A percentile compares a stretch with the other conserved stretches of the same genome.
Conservation (phyloP, 2,888 invertebrate genomes). For the Coelopa pilipes region DNA sequence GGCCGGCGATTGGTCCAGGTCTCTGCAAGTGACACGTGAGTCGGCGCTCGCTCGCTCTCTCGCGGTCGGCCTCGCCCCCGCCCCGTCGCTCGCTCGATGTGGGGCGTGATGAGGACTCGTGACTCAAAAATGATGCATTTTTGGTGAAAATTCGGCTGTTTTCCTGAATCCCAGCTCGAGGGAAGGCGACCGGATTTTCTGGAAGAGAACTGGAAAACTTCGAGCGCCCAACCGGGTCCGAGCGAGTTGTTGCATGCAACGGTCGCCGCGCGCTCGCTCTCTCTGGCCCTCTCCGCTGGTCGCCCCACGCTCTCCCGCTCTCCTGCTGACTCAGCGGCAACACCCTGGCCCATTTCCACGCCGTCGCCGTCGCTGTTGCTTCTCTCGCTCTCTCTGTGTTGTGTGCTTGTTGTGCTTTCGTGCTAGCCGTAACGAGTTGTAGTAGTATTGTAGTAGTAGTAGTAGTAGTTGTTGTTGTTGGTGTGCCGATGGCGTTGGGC, state of each 20-base stretch:
- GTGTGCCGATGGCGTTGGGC: neutral
- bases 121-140: too few species aligned
- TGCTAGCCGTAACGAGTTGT: neutral
- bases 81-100: slow-evolving; percentile 8
- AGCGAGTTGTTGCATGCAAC: too few species aligned
- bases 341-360: slow-evolving; percentile 19
- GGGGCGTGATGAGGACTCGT: too few species aligned
- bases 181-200: too few species aligned
- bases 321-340: slow-evolving; percentile 4
- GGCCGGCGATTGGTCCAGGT: slow-evolving; percentile 23
- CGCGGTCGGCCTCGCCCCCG: neutral
- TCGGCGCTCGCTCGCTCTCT: slow-evolving; percentile 3
- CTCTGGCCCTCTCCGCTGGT: neutral
- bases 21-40: slow-evolving; percentile 29
- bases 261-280: neutral
- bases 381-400: neutral
- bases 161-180: too few species aligned
- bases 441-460: slow-evolving; percentile 6
- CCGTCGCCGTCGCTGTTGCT: slow-evolving; percentile 3
- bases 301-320: too few species aligned
- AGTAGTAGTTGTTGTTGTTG: slow-evolving; percentile 3
- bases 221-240: too few species aligned
- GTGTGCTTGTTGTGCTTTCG: too few species aligned
- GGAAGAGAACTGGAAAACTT: too few species aligned
- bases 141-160: too few species aligned